A percentile compares a stretch with the other conserved stretches of the same genome.
Conservation (phyloP, 2,888 invertebrate species). For the Antitype chi region DNA sequence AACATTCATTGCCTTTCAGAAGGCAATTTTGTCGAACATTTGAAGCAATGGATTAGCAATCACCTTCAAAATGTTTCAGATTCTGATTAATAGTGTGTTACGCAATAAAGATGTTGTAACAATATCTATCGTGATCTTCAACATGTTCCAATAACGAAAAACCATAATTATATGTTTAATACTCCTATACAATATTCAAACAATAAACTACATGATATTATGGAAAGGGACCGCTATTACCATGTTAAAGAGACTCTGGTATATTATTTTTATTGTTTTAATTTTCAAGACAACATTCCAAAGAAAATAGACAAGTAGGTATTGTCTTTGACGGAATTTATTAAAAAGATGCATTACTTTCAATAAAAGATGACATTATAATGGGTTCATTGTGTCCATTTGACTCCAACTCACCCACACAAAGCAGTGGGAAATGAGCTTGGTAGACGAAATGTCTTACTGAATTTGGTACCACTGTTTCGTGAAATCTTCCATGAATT, state of each 20-base stretch:
- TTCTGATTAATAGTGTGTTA: too few relatives aligned
- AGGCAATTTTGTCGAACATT: too few relatives aligned
- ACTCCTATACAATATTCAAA: too few relatives aligned
- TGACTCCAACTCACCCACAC: conserved; percentile 29
- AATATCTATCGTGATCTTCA: too few relatives aligned
- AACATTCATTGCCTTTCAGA: too few relatives aligned
- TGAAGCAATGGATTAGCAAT: too few relatives aligned
- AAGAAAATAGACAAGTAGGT: not conserved
- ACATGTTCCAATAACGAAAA: too few relatives aligned
- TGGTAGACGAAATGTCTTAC: not conserved
- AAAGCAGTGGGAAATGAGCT: not conserved
- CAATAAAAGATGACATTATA: conserved; percentile 28
- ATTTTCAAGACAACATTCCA: not conserved
- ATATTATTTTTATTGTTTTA: not conserved
- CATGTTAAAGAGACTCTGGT: not conserved
- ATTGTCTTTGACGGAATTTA: not conserved
- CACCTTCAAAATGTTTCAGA: too few relatives aligned
- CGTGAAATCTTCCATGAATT: not conserved
- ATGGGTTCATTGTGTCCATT: conserved; percentile 24
- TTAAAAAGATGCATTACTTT: not conserved
- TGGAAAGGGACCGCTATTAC: too few relatives aligned
- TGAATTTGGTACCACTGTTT: not conserved
- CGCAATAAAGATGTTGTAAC: too few relatives aligned
- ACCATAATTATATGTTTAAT: too few relatives aligned
- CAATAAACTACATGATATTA: too few relatives aligned